Conservation (phyloP, 2,888 invertebrate species). For the Polyommatus iphigenia region DNA sequence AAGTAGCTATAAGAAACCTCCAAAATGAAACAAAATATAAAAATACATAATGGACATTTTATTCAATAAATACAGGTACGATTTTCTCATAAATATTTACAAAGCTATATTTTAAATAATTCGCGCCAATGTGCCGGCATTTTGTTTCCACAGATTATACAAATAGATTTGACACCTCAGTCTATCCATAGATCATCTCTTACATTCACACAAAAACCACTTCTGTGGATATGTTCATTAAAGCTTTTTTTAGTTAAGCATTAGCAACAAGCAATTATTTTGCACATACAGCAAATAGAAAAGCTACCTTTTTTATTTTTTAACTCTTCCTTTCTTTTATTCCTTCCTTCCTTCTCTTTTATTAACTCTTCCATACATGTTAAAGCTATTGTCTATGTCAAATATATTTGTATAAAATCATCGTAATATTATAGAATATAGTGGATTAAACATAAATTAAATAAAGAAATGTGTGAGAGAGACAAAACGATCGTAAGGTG, state of each 20-base stretch:
- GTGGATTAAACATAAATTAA: not conserved
- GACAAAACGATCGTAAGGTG: not conserved
- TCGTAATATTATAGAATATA: not conserved
- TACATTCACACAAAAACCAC: not conserved
- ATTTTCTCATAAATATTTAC: constrained; percentile 64
- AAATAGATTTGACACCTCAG: constrained; percentile 16
- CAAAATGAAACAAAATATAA: constrained; percentile 49
- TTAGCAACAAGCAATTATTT: not conserved
- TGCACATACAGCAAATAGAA: not conserved
- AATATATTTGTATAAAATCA: not conserved
- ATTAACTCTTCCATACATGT: not conserved
- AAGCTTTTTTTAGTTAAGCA: not conserved
- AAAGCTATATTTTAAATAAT: constrained; percentile 57
- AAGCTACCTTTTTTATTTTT: not conserved
- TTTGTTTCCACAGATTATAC: not conserved
- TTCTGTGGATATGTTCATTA: not conserved
- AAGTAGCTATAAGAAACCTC: not conserved
- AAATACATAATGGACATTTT: constrained; percentile 69
- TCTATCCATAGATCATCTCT: constrained; percentile 36
- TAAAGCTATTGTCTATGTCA: not conserved
- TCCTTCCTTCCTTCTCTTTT: not conserved
- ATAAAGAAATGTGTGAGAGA: not conserved
- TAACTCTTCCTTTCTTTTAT: not conserved
- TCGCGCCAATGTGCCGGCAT: not conserved
- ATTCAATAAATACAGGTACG: constrained; percentile 72